Conservation (phyloP, 2,797 vertebrate genomes). For the Manis javanica region DNA sequence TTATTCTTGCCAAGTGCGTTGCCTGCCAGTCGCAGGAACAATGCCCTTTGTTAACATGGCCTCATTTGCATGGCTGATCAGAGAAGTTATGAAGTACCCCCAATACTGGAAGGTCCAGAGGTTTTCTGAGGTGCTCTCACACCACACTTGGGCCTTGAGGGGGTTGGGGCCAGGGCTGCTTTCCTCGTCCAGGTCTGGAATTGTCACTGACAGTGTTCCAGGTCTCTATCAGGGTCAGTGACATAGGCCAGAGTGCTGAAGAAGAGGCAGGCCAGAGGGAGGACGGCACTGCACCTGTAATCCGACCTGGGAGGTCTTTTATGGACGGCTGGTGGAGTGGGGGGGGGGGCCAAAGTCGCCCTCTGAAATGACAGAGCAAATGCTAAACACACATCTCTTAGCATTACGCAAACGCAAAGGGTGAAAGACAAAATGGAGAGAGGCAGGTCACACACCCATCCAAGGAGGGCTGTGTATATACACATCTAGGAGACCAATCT, state of each 20-base stretch:
- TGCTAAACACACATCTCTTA: not conserved
- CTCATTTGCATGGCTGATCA: not conserved
- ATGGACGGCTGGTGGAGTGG: rapidly evolving
- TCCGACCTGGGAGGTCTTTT: not conserved
- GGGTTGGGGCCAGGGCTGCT: no score
- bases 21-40: not conserved
- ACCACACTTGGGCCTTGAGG: not conserved
- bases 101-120: not conserved
- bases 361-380: not conserved
- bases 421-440: not conserved
- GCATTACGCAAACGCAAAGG: not conserved
- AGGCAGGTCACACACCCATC: not conserved
- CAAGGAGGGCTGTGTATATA: rapidly evolving
- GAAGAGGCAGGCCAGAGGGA: not conserved
- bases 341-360: not conserved
- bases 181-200: not conserved
- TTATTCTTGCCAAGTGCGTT: conserved; percentile 26
- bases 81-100: not conserved
- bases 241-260: not conserved
- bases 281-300: not conserved
- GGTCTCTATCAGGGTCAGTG: not conserved
- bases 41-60: not conserved
- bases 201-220: not conserved
- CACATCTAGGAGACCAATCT: not conserved
- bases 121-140: not conserved